Percentiles rank a stretch among this genome's conserved stretches.
Evolutionary conservation across 2,797 vertebrate species (phyloP).

Genomic region (Sebastes umbrosus): DNA sequence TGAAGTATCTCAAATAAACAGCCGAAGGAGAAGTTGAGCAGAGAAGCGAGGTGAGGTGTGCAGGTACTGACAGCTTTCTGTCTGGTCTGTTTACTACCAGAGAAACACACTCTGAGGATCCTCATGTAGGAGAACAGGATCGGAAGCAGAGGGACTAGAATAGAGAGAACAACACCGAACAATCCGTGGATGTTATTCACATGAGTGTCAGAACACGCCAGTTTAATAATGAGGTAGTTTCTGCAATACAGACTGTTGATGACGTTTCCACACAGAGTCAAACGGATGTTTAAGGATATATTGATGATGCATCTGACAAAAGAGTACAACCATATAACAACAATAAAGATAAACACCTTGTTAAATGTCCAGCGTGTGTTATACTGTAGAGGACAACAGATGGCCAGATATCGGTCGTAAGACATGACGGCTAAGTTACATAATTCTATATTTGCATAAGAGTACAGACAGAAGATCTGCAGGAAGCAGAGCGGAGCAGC

Average conservation of each 20-base stretch:
- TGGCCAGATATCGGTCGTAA: not conserved
- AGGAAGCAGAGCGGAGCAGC: not conserved
- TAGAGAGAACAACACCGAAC: fast-evolving
- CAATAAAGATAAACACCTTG: not conserved
- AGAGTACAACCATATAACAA: not conserved
- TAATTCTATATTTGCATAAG: not conserved
- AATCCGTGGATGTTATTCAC: constrained; percentile 14
- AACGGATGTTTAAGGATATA: not conserved
- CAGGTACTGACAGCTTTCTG: constrained; percentile 48
- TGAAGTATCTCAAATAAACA: not conserved
- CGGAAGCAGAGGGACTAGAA: not conserved
- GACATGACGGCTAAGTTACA: not conserved
- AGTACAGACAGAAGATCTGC: not conserved
- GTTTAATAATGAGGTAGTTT: not conserved
- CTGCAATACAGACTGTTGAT: not conserved
- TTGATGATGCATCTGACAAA: not conserved
- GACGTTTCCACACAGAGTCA: not conserved
- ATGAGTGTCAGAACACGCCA: not conserved
- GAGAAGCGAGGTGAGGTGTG: constrained; percentile 20
- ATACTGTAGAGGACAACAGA: not conserved
- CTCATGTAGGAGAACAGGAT: constrained; percentile 44
- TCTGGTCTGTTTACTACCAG: constrained; percentile 13
- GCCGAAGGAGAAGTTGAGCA: constrained; percentile 2
- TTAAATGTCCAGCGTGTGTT: not conserved
- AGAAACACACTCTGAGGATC: constrained; percentile 43